These are phyloP conservation scores for Oscheius sp. DNA, from an alignment of 2,888 invertebrate genomes.

Conservation along the genomic window DNA sequence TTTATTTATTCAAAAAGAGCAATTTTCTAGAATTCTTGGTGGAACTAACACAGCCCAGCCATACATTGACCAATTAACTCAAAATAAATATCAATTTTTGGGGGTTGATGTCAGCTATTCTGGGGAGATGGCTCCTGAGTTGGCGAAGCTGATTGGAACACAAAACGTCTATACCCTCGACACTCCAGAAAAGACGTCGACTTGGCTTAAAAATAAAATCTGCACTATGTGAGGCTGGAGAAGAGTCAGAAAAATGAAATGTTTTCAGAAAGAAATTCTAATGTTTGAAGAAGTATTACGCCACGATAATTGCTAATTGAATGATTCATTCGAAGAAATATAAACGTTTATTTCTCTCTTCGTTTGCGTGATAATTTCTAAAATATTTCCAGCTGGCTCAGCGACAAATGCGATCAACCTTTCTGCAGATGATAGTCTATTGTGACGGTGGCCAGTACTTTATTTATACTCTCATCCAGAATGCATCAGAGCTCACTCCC, in stretches of 20 bases:
- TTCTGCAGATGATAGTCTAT: not conserved
- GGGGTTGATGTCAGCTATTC: conserved; percentile 2
- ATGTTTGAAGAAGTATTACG: too few relatives aligned
- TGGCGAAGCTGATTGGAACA: not conserved
- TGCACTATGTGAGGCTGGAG: not conserved
- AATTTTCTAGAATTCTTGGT: not conserved
- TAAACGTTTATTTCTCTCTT: too few relatives aligned
- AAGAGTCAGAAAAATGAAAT: not conserved
- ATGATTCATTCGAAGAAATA: too few relatives aligned
- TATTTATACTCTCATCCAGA: not conserved
- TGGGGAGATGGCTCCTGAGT: not conserved
- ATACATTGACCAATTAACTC: not conserved
- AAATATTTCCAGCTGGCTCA: too few relatives aligned
- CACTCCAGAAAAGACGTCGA: not conserved
- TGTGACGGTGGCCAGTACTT: not conserved
- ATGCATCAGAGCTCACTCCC: not conserved
- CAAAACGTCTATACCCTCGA: not conserved
- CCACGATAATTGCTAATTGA: too few relatives aligned
- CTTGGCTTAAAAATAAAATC: conserved; percentile 6
- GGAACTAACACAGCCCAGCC: not conserved
- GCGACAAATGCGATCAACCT: too few relatives aligned
- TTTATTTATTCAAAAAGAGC: too few relatives aligned
- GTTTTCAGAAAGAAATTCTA: conserved; percentile 16
- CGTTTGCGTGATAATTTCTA: too few relatives aligned
- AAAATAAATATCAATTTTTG: not conserved